phyloP scores from a whole-genome alignment of 2,797 vertebrate species.

The Sebastes diploproa region DNA sequence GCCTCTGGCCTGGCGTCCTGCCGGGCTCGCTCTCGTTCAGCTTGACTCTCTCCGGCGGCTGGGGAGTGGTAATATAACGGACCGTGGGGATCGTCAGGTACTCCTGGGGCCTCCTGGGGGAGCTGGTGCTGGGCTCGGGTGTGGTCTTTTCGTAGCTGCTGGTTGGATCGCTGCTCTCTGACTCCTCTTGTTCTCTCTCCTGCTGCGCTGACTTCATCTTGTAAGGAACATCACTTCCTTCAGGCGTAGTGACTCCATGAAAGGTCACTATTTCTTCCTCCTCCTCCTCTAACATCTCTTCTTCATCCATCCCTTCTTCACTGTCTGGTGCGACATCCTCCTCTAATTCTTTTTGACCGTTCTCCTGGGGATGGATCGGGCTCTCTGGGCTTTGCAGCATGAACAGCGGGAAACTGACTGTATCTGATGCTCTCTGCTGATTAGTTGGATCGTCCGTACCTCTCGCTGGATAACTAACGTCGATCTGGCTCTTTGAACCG shows the following conservation, averaged over 20 bases:
- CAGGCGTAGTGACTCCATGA: slow-evolving; percentile 25
- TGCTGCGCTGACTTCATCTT: neutral
- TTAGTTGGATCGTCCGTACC: slow-evolving; percentile 31
- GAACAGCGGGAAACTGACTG: neutral
- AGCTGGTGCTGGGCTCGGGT: slow-evolving; percentile 15
- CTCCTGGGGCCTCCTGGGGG: slow-evolving; percentile 2
- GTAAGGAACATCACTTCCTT: slow-evolving; percentile 26
- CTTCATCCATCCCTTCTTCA: neutral
- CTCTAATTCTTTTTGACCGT: neutral
- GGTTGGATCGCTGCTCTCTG: slow-evolving; percentile 25
- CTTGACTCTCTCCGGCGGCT: slow-evolving; percentile 37
- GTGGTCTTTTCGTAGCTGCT: slow-evolving; percentile 33
- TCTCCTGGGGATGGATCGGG: neutral
- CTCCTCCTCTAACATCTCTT: neutral
- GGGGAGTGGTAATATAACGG: slow-evolving; percentile 71
- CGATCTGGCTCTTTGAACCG: slow-evolving; percentile 1
- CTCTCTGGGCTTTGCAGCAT: neutral
- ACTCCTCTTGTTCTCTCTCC: slow-evolving; percentile 6
- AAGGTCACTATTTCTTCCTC: slow-evolving; percentile 18
- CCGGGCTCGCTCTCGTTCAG: slow-evolving; percentile 53
- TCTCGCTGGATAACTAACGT: neutral
- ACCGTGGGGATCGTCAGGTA: slow-evolving; percentile 59
- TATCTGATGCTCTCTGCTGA: slow-evolving; percentile 28
- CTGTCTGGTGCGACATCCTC: neutral
- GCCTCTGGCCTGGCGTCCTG: slow-evolving; percentile 61